Evolutionary conservation across 2,797 vertebrate genomes (phyloP).

Genomic region (Vireo griseus): DNA sequence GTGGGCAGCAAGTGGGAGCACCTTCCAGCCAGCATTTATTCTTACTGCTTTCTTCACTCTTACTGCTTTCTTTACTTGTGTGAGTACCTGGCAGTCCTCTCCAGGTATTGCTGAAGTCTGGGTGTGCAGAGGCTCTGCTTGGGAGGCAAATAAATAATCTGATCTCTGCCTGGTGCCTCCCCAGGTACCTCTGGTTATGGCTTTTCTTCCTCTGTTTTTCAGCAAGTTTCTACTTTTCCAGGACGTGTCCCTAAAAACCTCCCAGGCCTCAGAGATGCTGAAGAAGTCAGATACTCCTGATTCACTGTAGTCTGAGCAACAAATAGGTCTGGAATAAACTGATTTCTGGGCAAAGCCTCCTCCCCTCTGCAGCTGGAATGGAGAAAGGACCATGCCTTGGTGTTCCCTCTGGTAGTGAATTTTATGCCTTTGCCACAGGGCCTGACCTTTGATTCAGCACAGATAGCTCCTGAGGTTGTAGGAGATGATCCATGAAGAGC

Average conservation of each 20-base stretch:
- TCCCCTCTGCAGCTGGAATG: neutral
- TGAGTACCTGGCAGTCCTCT: neutral
- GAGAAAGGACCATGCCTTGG: neutral
- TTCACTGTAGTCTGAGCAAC: neutral
- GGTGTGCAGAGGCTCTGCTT: neutral
- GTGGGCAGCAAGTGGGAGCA: neutral
- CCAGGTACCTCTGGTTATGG: neutral
- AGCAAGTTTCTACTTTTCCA: neutral
- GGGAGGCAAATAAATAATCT: neutral
- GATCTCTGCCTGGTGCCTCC: neutral
- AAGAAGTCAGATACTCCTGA: neutral
- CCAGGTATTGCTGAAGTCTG: neutral
- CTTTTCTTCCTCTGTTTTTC: neutral
- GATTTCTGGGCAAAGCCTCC: neutral
- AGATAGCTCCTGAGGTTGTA: neutral
- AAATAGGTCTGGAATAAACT: neutral
- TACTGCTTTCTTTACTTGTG: rapidly evolving
- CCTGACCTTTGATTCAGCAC: neutral
- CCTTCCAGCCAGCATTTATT: neutral
- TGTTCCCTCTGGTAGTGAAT: neutral
- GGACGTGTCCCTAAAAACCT: neutral
- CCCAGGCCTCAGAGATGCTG: neutral
- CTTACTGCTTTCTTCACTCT: neutral
- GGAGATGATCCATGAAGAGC: neutral
- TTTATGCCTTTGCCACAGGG: neutral